Conservation (phyloP, 2,113 vertebrate species). For the Xyrauchen texanus region DNA sequence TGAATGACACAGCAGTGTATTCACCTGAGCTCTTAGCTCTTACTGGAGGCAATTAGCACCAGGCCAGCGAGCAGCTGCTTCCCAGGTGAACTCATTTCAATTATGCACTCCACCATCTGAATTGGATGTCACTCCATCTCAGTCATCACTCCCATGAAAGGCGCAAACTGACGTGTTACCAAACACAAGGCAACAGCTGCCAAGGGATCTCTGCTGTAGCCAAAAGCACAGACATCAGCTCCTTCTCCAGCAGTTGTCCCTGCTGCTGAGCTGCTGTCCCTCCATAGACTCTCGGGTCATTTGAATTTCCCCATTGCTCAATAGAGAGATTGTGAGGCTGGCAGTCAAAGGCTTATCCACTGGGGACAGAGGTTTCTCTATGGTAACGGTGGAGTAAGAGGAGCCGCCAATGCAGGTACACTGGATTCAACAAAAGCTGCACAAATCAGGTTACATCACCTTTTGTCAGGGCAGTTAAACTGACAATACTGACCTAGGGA, state of each 20-base stretch:
- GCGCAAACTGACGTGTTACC: conserved; percentile 53
- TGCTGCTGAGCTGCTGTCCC: background rate
- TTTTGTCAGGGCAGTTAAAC: conserved; percentile 37
- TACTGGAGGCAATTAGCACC: conserved; percentile 61
- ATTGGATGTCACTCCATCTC: conserved; percentile 67
- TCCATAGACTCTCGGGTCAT: conserved; percentile 12
- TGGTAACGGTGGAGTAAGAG: conserved; percentile 73
- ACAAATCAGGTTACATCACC: conserved; percentile 51
- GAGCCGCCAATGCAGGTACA: conserved; percentile 74
- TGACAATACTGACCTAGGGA: background rate
- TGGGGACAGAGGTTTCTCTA: conserved; percentile 76
- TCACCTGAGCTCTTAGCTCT: background rate
- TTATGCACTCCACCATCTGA: conserved; percentile 64
- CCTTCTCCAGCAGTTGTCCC: conserved; percentile 20
- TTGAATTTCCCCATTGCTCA: conserved; percentile 67
- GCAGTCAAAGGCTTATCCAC: conserved; percentile 72
- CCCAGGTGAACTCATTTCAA: conserved; percentile 74
- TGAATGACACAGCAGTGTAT: background rate
- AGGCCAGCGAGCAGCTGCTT: conserved; percentile 59
- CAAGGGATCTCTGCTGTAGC: conserved; percentile 61
- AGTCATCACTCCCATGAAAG: conserved; percentile 64
- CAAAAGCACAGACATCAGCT: conserved; percentile 58
- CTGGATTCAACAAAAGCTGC: conserved; percentile 64
- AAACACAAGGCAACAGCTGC: conserved; percentile 56
- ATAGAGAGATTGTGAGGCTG: conserved; percentile 64